Conservation (phyloP, 2,888 invertebrate species). For the Ecliptopera silaceata region DNA sequence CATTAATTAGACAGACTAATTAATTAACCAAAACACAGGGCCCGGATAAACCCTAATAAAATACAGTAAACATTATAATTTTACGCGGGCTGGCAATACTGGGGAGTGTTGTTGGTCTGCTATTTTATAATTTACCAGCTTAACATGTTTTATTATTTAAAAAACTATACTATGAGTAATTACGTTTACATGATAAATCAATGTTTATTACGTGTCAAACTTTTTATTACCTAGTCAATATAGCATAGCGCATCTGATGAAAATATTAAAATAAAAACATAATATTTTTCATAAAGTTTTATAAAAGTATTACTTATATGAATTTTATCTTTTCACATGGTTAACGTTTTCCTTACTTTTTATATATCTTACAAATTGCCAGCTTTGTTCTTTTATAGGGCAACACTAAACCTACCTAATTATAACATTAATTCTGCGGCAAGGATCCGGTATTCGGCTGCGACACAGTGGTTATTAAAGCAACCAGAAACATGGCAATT, state of each 20-base stretch:
- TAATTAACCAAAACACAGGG: neutral
- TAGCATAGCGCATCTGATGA: too few relatives aligned
- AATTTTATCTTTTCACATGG: too few relatives aligned
- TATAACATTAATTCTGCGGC: constrained; percentile 51
- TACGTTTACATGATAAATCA: too few relatives aligned
- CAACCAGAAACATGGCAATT: constrained; percentile 57
- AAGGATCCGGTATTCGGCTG: constrained; percentile 48
- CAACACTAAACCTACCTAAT: constrained; percentile 38
- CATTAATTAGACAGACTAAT: neutral
- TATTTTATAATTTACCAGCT: neutral
- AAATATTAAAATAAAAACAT: too few relatives aligned
- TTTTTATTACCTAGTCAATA: too few relatives aligned
- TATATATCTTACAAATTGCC: neutral
- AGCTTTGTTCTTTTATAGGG: neutral
- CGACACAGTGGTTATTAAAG: constrained; percentile 58
- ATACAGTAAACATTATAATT: constrained; percentile 26
- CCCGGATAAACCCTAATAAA: neutral
- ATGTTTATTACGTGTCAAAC: too few relatives aligned
- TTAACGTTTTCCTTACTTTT: too few relatives aligned
- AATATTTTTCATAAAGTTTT: too few relatives aligned
- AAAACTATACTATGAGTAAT: too few relatives aligned
- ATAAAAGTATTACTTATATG: too few relatives aligned
- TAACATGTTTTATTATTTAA: neutral
- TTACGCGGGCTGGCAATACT: constrained; percentile 15
- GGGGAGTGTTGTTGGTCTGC: neutral